Evolutionary conservation across 2,113 vertebrate genomes (phyloP).

Genomic region (Hirundichthys speculiger): DNA sequence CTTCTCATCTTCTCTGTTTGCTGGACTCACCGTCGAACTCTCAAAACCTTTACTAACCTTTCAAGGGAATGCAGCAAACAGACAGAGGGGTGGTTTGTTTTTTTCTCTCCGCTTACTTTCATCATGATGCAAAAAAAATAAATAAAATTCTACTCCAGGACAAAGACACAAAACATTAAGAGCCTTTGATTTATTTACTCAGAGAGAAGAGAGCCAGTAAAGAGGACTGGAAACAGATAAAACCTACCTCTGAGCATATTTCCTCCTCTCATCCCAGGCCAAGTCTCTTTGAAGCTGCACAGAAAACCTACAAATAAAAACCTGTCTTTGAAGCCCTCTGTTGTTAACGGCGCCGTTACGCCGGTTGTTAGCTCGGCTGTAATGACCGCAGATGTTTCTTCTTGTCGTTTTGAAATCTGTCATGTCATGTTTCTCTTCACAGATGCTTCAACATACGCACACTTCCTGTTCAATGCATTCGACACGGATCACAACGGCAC

Average conservation of each 20-base stretch:
- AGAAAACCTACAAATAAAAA: conserved; percentile 1
- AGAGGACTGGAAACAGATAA: conserved; percentile 25
- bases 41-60: not conserved
- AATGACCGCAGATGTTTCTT: not conserved
- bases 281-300: conserved; percentile 38
- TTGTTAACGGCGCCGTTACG: conserved; percentile 6
- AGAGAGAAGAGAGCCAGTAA: conserved; percentile 31
- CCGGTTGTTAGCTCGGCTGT: not conserved
- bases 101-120: conserved; percentile 18
- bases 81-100: not conserved
- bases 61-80: not conserved
- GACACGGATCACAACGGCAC: conserved; percentile 98
- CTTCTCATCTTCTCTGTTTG: not conserved
- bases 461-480: conserved; percentile 98
- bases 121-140: conserved; percentile 53
- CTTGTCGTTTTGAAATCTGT: not conserved
- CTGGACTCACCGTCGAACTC: not conserved
- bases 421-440: conserved; percentile 63
- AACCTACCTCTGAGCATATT: conserved; percentile 22
- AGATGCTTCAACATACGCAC: conserved; percentile 97
- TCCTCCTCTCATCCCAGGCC: conserved; percentile 7
- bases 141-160: conserved; percentile 33
- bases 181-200: conserved; percentile 57
- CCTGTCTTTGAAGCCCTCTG: conserved; percentile 1
- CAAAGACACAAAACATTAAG: conserved; percentile 35